phyloP scores from a whole-genome alignment of 2,888 invertebrate species.

The Julus scanicus region DNA sequence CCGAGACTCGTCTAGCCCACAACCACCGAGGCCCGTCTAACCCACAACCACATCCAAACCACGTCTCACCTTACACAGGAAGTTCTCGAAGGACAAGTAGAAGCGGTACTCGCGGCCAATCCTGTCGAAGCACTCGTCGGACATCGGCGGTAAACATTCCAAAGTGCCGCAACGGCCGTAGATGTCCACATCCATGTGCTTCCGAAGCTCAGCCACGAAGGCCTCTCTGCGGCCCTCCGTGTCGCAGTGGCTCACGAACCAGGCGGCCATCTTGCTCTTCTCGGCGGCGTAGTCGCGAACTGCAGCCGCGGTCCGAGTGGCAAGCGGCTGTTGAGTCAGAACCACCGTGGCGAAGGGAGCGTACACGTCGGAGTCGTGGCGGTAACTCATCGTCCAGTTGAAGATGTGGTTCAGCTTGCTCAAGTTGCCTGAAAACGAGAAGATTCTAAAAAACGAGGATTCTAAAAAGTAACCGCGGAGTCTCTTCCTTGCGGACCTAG shows the following conservation, averaged over 20 bases:
- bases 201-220: background rate
- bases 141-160: background rate
- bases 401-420: slow-evolving; percentile 43
- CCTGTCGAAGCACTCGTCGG: slow-evolving; percentile 15
- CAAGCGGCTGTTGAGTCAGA: background rate
- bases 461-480: too few species aligned
- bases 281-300: background rate
- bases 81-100: slow-evolving; percentile 63
- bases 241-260: slow-evolving; percentile 21
- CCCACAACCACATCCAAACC: too few species aligned
- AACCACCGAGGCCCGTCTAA: too few species aligned
- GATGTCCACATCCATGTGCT: background rate
- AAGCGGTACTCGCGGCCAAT: slow-evolving; percentile 61
- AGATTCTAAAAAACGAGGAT: too few species aligned
- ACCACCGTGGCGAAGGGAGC: background rate
- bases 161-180: background rate
- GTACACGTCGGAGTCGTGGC: slow-evolving; percentile 51
- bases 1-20: too few species aligned
- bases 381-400: slow-evolving; percentile 56
- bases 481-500: background rate
- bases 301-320: background rate
- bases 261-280: background rate
- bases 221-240: background rate
- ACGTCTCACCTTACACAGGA: slow-evolving; percentile 60
- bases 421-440: background rate